These are phyloP conservation scores for Amblyjoppa proteus DNA, from an alignment of 2,888 invertebrate genomes.

Conservation along the genomic window DNA sequence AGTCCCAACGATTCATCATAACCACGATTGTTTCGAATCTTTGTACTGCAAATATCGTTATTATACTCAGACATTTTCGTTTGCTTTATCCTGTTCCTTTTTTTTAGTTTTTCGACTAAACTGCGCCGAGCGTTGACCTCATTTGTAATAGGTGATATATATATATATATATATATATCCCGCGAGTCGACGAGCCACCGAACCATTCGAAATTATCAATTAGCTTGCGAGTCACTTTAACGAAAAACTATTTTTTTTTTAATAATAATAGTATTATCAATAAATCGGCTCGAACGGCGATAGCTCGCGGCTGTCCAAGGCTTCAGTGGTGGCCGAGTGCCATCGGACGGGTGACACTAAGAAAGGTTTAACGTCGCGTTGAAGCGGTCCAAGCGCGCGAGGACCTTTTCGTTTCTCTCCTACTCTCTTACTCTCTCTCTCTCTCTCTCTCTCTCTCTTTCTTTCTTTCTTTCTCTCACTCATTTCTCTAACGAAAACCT, in stretches of 20 bases:
- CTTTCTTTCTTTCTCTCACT: conserved; percentile 50
- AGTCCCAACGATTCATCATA: conserved; percentile 34
- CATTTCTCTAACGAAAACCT: conserved; percentile 41
- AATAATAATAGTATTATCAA: conserved; percentile 39
- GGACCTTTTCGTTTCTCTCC: conserved; percentile 27
- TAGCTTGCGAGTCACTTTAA: conserved; percentile 43
- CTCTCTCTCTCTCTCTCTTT: conserved; percentile 36
- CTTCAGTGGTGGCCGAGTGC: conserved; percentile 41
- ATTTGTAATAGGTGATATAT: conserved; percentile 6
- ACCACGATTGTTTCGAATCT: conserved; percentile 55
- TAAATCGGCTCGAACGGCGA: conserved; percentile 53
- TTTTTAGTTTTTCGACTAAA: conserved; percentile 58
- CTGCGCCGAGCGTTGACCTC: conserved; percentile 27
- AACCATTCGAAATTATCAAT: conserved; percentile 42
- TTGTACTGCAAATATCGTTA: conserved; percentile 69
- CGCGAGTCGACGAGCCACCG: conserved; percentile 28
- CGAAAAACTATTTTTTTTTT: conserved; percentile 35
- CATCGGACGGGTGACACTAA: conserved; percentile 48
- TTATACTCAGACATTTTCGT: conserved; percentile 56
- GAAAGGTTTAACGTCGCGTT: conserved; percentile 46
- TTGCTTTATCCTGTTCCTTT: conserved; percentile 21
- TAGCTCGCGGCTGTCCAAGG: conserved; percentile 45
- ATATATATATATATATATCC: conserved; percentile 2
- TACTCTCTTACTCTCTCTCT: conserved; percentile 55
- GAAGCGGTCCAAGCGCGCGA: conserved; percentile 44